Evolutionary conservation across 1,140 invertebrate species (phyloP).

Genomic region (Dendroctonus ponderosae): DNA sequence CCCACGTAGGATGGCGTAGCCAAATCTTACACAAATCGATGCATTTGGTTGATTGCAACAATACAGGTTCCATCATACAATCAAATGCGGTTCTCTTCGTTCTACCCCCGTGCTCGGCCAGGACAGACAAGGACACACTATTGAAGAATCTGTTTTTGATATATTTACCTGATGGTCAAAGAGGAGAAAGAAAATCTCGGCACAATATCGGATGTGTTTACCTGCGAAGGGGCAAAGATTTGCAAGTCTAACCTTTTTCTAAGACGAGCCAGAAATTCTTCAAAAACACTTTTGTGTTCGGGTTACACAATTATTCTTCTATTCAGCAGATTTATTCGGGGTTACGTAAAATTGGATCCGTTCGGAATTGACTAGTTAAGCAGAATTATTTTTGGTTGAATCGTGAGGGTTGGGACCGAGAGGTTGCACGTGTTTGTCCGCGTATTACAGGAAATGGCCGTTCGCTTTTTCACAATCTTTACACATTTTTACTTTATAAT

Average conservation of each 20-base stretch:
- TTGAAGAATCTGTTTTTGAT: conserved; percentile 26
- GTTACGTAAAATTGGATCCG: conserved; percentile 36
- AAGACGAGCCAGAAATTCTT: conserved; percentile 15
- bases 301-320: conserved; percentile 37
- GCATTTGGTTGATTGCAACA: background rate
- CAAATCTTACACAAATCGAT: background rate
- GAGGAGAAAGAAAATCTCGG: conserved; percentile 11
- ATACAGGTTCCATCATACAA: too few species aligned
- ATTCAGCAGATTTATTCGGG: conserved; percentile 26
- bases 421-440: too few species aligned
- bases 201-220: conserved; percentile 22
- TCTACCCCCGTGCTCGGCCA: too few species aligned
- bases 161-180: conserved; percentile 32
- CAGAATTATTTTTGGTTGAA: conserved; percentile 21
- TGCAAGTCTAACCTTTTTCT: conserved; percentile 36
- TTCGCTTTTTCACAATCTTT: too few species aligned
- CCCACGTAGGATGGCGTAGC: background rate
- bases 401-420: too few species aligned
- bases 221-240: conserved; percentile 33
- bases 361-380: conserved; percentile 31
- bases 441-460: too few species aligned
- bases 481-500: too few species aligned
- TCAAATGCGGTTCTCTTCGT: too few species aligned
- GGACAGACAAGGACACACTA: conserved; percentile 4
- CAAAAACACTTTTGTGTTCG: conserved; percentile 37